phyloP scores from a whole-genome alignment of 2,113 vertebrate genomes.

The Gasterosteus nipponicus region DNA sequence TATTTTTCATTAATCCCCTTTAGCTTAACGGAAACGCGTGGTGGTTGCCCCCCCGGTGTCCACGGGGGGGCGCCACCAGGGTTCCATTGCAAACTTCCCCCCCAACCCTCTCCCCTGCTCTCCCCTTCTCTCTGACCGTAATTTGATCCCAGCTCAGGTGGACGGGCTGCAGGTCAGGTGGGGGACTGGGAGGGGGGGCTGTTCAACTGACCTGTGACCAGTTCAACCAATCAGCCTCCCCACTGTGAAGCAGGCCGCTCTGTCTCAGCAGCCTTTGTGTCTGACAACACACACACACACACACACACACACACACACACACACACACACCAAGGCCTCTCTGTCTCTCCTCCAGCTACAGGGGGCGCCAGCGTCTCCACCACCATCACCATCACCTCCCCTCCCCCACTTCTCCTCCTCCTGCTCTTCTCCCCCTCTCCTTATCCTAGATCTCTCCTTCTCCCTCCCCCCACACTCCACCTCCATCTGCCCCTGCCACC shows the following conservation, averaged over 20 bases:
- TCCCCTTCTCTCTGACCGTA: not conserved
- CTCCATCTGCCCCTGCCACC: not conserved
- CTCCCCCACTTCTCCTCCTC: conserved; percentile 11
- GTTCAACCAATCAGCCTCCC: conserved; percentile 30
- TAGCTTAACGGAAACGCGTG: not conserved
- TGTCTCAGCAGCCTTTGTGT: conserved; percentile 54
- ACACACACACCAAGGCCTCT: conserved; percentile 12
- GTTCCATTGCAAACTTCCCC: conserved; percentile 10
- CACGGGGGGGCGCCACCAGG: conserved; percentile 30
- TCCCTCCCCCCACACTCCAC: not conserved
- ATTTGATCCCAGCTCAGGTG: conserved; percentile 11
- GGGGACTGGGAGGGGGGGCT: not conserved
- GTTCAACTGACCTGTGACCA: conserved; percentile 29
- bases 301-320: conserved; percentile 7
- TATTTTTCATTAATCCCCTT: not conserved
- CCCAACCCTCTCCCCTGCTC: not conserved
- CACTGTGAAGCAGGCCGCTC: conserved; percentile 23
- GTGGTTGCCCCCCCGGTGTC: conserved; percentile 1
- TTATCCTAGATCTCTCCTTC: not conserved
- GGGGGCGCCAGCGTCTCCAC: conserved; percentile 53
- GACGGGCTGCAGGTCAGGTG: conserved; percentile 17
- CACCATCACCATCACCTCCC: conserved; percentile 8
- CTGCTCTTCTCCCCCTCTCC: conserved; percentile 2
- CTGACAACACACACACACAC: conserved; percentile 22
- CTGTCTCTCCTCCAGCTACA: conserved; percentile 40